Evolutionary conservation across 2,888 invertebrate genomes (phyloP).

Genomic region (Homarus gammarus): DNA sequence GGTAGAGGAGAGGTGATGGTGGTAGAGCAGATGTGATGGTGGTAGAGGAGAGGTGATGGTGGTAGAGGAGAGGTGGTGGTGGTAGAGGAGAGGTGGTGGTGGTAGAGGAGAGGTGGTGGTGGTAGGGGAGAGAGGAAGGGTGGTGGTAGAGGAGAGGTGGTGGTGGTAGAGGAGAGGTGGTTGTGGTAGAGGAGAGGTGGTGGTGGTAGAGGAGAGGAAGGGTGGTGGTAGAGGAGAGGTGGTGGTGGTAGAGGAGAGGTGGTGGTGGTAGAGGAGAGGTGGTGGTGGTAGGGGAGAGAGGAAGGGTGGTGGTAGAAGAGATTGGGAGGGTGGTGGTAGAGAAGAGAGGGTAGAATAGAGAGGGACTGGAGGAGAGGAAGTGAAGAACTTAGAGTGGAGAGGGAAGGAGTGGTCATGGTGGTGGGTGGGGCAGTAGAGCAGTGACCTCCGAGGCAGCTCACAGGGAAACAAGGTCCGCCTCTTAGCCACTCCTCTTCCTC

Average conservation of each 20-base stretch:
- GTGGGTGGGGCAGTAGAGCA: neutral
- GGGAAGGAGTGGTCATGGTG: too few relatives aligned
- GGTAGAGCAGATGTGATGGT: neutral
- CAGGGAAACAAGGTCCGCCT: too few relatives aligned
- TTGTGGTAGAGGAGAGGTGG: too few relatives aligned
- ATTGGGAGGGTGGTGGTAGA: neutral
- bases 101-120: neutral
- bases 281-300: neutral
- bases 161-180: neutral
- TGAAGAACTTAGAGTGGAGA: too few relatives aligned
- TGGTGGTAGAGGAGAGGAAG: too few relatives aligned
- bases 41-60: neutral
- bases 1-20: neutral
- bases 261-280: neutral
- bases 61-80: neutral
- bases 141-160: neutral
- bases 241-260: too few relatives aligned
- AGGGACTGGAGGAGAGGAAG: neutral
- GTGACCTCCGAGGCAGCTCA: neutral
- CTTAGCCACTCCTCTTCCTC: neutral
- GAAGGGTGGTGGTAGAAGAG: neutral
- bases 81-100: neutral
- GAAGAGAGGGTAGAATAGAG: neutral
- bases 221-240: too few relatives aligned
- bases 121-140: neutral